Evolutionary conservation across 2,888 invertebrate species (phyloP).

Genomic region (Melipona bicolor): DNA sequence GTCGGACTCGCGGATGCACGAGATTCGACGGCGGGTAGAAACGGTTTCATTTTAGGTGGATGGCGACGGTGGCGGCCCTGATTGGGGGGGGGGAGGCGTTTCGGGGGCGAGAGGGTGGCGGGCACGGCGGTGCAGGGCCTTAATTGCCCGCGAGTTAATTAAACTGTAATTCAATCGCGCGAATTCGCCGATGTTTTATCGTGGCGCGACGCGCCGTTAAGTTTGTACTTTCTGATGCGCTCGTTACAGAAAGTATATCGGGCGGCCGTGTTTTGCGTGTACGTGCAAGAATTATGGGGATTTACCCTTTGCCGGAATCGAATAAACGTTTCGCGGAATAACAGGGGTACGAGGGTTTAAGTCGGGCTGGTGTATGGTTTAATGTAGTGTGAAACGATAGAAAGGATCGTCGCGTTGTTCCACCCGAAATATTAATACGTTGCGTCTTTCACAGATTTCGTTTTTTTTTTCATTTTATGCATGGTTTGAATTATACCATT

Average conservation of each 20-base stretch:
- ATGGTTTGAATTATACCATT: too few relatives aligned
- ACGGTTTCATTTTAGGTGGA: constrained; percentile 70
- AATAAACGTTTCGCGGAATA: constrained; percentile 51
- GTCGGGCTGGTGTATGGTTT: neutral
- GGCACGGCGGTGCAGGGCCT: constrained; percentile 66
- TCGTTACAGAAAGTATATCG: constrained; percentile 68
- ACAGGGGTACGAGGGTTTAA: constrained; percentile 6
- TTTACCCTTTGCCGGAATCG: constrained; percentile 49
- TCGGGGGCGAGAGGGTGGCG: neutral
- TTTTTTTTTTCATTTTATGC: neutral
- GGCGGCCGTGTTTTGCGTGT: constrained; percentile 57
- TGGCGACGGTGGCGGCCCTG: constrained; percentile 58
- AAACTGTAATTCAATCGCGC: constrained; percentile 83
- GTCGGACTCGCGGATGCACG: constrained; percentile 74
- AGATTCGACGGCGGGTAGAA: constrained; percentile 71
- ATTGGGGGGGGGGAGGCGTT: constrained; percentile 19
- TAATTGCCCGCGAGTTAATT: constrained; percentile 83
- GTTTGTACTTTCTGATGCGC: constrained; percentile 70
- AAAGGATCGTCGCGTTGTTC: neutral
- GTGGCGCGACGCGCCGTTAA: constrained; percentile 73
- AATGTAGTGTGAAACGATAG: neutral
- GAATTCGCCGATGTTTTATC: constrained; percentile 83
- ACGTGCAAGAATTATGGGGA: constrained; percentile 58
- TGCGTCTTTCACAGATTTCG: neutral
- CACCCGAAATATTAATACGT: neutral